Percentiles rank a stretch among this genome's conserved stretches.
Conservation (phyloP, 2,797 vertebrate species). For the Helostoma temminkii region DNA sequence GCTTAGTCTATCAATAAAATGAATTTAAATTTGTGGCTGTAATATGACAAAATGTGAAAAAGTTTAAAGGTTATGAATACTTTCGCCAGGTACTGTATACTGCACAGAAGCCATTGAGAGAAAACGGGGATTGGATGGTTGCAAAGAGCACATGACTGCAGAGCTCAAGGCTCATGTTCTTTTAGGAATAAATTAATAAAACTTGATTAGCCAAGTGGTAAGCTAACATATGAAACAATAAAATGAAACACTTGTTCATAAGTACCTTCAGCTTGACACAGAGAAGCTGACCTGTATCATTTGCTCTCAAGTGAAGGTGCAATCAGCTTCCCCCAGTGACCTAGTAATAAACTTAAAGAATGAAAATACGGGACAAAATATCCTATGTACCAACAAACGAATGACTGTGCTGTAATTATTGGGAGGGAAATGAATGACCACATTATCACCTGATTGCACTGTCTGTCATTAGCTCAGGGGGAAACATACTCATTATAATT, state of each 20-base stretch:
- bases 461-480: slow-evolving; percentile 56
- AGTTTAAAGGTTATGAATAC: no score
- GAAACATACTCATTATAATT: slow-evolving; percentile 52
- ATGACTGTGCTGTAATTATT: slow-evolving; percentile 45
- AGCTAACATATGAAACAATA: neutral
- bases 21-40: no score
- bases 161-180: neutral
- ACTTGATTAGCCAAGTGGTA: neutral
- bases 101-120: neutral
- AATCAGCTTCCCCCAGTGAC: slow-evolving; percentile 21
- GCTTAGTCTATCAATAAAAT: no score
- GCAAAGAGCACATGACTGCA: neutral
- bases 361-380: slow-evolving; percentile 1
- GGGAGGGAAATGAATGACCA: slow-evolving; percentile 41
- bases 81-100: no score
- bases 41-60: no score
- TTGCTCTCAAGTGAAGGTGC: neutral
- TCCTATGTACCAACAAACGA: slow-evolving; percentile 43
- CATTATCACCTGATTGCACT: slow-evolving; percentile 58
- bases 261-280: slow-evolving; percentile 1
- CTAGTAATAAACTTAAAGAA: slow-evolving; percentile 26
- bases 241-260: neutral
- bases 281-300: neutral
- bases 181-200: neutral
- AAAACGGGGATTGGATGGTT: neutral